Evolutionary conservation across 2,797 vertebrate genomes (phyloP).

Genomic region (Botia almorhae): DNA sequence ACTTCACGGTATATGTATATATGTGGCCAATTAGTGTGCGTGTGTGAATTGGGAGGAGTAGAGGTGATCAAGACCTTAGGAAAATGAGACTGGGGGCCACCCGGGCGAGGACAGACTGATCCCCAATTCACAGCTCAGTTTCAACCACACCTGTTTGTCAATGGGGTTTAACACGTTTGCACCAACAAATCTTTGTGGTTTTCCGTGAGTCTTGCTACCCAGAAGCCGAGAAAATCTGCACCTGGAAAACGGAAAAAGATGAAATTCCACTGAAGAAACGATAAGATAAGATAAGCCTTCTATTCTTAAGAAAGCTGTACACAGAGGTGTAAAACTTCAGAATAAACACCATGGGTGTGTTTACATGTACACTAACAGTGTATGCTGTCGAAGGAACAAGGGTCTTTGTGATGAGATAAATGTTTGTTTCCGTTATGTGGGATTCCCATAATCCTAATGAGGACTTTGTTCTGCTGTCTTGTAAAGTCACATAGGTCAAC

Average conservation of each 20-base stretch:
- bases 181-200: constrained; percentile 22
- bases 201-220: constrained; percentile 4
- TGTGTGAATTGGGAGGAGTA: constrained; percentile 12
- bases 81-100: constrained; percentile 34
- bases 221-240: constrained; percentile 35
- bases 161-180: constrained; percentile 42
- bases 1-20: neutral
- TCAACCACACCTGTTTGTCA: constrained; percentile 62
- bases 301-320: constrained; percentile 51
- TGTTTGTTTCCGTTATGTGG: neutral
- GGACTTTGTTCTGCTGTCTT: neutral
- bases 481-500: neutral
- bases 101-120: constrained; percentile 30
- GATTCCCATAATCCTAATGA: neutral
- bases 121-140: constrained; percentile 49
- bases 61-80: constrained; percentile 2
- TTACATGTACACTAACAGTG: constrained; percentile 23
- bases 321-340: constrained; percentile 35
- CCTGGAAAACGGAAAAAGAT: constrained; percentile 37
- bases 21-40: neutral
- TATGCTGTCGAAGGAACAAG: constrained; percentile 34
- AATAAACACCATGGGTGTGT: constrained; percentile 33
- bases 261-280: constrained; percentile 41
- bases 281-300: constrained; percentile 56
- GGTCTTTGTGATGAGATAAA: constrained; percentile 8